phyloP scores from a whole-genome alignment of 2,888 invertebrate genomes.

The Nemotelus pantherinus region DNA sequence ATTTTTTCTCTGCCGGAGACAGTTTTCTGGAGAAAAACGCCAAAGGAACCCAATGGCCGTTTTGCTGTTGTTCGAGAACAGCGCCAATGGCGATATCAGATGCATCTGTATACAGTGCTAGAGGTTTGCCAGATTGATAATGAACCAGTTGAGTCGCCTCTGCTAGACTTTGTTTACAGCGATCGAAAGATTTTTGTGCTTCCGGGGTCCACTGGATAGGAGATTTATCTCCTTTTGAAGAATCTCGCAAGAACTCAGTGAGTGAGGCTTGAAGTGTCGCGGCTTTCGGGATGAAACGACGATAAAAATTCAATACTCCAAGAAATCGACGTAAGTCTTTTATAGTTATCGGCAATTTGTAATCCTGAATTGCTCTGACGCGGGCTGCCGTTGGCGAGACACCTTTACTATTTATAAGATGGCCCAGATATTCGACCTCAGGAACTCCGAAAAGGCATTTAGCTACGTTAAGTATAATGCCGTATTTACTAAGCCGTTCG shows the following conservation, averaged over 20 bases:
- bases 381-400: background rate
- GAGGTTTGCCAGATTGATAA: background rate
- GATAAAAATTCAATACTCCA: background rate
- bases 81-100: constrained; percentile 10
- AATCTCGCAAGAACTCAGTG: background rate
- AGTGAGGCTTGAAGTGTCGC: background rate
- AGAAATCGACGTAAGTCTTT: background rate
- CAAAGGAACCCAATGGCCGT: background rate
- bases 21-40: constrained; percentile 3
- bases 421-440: background rate
- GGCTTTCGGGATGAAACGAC: background rate
- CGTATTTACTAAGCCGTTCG: background rate
- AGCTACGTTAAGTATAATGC: background rate
- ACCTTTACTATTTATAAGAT: background rate
- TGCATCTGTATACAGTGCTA: background rate
- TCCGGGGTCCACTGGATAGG: background rate
- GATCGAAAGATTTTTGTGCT: background rate
- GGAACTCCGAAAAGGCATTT: background rate
- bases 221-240: background rate
- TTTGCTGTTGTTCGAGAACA: background rate
- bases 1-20: background rate
- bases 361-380: background rate
- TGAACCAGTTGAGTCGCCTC: background rate
- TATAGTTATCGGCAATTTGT: background rate
- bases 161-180: constrained; percentile 9